phyloP scores from a whole-genome alignment of 2,888 invertebrate genomes.

The Byasa hedistus region DNA sequence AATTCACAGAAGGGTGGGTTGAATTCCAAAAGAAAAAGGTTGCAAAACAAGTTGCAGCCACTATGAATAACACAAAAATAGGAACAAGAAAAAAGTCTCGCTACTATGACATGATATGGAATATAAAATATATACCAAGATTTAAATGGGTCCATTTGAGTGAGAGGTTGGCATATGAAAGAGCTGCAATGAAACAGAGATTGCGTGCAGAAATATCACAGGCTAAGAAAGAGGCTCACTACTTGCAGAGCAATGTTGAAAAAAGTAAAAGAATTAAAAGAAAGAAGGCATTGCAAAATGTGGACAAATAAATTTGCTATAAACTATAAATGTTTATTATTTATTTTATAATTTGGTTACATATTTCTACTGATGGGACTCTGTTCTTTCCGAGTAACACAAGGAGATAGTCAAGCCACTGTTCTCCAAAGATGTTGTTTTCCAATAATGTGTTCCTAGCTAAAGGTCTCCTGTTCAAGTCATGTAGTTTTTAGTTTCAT shows the following conservation, averaged over 20 bases:
- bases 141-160: conserved; percentile 98
- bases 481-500: too few species aligned
- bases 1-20: conserved; percentile 96
- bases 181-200: conserved; percentile 92
- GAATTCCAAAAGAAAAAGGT: conserved; percentile 94
- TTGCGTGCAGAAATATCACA: conserved; percentile 92
- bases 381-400: too few species aligned
- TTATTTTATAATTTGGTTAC: too few species aligned
- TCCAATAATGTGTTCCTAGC: too few species aligned
- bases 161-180: conserved; percentile 95
- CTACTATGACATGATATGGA: conserved; percentile 96
- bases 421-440: too few species aligned
- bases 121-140: conserved; percentile 95
- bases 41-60: conserved; percentile 91
- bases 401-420: too few species aligned
- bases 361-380: too few species aligned
- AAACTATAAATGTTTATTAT: conserved; percentile 5
- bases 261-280: conserved; percentile 85
- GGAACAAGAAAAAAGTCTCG: conserved; percentile 91
- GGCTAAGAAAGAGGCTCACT: conserved; percentile 93
- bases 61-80: conserved; percentile 93
- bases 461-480: too few species aligned
- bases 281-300: conserved; percentile 47
- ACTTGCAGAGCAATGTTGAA: conserved; percentile 90
- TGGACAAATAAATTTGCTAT: conserved; percentile 35